Evolutionary conservation across 2,113 vertebrate genomes (phyloP).

Genomic region (Empidonax alnorum): DNA sequence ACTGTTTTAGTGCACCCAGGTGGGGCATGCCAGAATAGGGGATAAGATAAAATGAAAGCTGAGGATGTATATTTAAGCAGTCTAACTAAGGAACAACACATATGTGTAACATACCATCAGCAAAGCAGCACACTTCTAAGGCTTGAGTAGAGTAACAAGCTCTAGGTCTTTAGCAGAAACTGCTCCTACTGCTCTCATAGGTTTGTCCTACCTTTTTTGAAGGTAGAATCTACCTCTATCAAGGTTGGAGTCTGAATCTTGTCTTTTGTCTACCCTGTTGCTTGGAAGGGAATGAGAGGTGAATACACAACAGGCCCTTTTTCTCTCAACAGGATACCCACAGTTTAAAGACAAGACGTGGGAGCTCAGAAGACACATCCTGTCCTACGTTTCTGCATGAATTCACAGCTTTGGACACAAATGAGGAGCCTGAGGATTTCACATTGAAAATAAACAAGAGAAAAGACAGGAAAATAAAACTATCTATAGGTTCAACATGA

Average conservation of each 20-base stretch:
- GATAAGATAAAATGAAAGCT: neutral
- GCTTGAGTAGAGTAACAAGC: neutral
- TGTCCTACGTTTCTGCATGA: neutral
- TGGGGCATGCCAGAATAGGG: neutral
- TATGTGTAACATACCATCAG: neutral
- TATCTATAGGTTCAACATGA: neutral
- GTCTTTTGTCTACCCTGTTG: neutral
- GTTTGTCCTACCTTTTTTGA: neutral
- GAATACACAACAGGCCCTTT: neutral
- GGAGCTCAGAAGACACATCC: neutral
- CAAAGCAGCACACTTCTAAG: neutral
- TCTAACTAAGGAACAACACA: neutral
- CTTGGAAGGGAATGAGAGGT: neutral
- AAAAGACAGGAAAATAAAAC: neutral
- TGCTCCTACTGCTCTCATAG: neutral
- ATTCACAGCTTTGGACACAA: conserved; percentile 14
- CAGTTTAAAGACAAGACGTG: neutral
- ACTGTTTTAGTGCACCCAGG: neutral
- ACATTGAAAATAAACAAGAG: neutral
- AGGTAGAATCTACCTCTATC: neutral
- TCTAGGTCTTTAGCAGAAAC: neutral
- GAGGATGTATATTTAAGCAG: neutral
- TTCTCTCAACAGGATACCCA: neutral
- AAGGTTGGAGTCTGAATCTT: neutral
- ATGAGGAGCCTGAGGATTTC: neutral